A percentile compares a stretch with the other conserved stretches of the same genome.
phyloP scores from a whole-genome alignment of 2,113 vertebrate species.

The Narcine bancroftii region DNA sequence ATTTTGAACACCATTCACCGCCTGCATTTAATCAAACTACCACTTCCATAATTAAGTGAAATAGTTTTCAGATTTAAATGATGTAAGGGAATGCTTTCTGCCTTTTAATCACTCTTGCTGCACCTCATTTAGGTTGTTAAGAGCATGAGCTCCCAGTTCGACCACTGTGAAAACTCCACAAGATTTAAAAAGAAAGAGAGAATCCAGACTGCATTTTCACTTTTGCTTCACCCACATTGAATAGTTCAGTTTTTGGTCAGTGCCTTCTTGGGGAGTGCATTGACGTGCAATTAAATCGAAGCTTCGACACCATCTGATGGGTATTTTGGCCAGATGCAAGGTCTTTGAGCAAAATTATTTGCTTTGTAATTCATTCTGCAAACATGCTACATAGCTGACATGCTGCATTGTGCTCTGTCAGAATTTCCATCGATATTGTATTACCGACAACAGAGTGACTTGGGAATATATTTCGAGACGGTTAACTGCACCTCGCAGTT shows the following conservation, averaged over 20 bases:
- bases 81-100: background rate
- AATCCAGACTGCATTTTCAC: background rate
- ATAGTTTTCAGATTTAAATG: background rate
- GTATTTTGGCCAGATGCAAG: background rate
- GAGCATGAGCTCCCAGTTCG: background rate
- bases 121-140: background rate
- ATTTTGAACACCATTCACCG: too few species aligned
- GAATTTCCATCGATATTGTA: too few species aligned
- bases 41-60: too few species aligned
- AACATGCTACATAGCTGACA: too few species aligned
- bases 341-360: too few species aligned
- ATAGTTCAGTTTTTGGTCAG: background rate
- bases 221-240: background rate
- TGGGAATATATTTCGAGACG: too few species aligned
- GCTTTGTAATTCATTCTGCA: too few species aligned
- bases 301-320: background rate
- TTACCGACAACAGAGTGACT: too few species aligned
- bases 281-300: background rate
- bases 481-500: too few species aligned
- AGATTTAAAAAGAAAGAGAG: too few species aligned
- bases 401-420: too few species aligned
- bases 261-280: background rate
- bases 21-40: too few species aligned
- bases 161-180: background rate
- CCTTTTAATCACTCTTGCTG: background rate